These are phyloP conservation scores for Apodemia zela DNA, from an alignment of 2,888 invertebrate species.

Conservation along the genomic window DNA sequence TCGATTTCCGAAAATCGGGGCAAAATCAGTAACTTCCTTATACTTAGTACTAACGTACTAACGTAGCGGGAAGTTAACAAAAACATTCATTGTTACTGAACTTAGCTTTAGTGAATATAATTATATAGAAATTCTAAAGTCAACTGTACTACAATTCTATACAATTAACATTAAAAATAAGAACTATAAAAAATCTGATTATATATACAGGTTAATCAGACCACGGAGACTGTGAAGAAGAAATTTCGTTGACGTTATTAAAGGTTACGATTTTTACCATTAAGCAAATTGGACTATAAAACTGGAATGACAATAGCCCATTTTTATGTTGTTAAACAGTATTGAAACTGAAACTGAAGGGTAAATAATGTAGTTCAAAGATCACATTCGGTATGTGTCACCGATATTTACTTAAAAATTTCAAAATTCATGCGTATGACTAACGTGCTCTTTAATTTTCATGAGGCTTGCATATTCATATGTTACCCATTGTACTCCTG, in stretches of 20 bases:
- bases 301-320: background rate
- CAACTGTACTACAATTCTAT: too few species aligned
- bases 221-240: background rate
- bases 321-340: background rate
- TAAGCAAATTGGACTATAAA: background rate
- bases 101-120: too few species aligned
- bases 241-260: background rate
- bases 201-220: too few species aligned
- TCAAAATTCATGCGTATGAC: slow-evolving; percentile 8
- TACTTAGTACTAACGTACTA: too few species aligned
- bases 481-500: slow-evolving; percentile 61
- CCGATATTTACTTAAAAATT: background rate
- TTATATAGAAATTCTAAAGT: too few species aligned
- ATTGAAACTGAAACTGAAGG: background rate
- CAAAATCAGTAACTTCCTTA: too few species aligned
- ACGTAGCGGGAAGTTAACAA: too few species aligned
- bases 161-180: too few species aligned
- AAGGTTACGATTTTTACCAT: background rate
- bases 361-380: slow-evolving; percentile 11
- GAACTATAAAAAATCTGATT: too few species aligned
- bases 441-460: slow-evolving; percentile 49
- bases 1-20: too few species aligned
- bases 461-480: slow-evolving; percentile 56
- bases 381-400: slow-evolving; percentile 10
- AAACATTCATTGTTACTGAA: too few species aligned